Base-by-base conservation (phyloP, 1,140 invertebrate species). In the Anadara kagoshimensis region DNA sequence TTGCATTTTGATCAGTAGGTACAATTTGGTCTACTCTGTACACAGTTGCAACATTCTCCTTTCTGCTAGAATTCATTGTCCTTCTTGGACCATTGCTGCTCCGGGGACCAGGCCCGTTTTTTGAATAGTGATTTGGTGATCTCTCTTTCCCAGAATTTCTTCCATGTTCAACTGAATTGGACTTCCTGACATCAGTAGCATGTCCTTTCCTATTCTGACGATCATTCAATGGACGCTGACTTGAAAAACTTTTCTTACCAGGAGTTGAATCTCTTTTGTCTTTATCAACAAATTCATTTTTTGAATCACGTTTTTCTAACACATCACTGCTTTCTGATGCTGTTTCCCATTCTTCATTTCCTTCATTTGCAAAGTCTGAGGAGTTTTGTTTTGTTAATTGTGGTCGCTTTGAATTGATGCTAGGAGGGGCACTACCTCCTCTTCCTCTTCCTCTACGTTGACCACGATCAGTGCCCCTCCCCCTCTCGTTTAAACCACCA, bases 291-390 rank as follows among this genome's bases (percentile, higher is more conserved):
- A 57, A 66, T 41, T 88, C 86, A 70, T 82, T 86, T 81, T 85
- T 86, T 73, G 84, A 78, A 63, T 86, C 83, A 20, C 75, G 65
- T 71, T 82, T 86, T 45, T 87, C 87, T 14, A 87, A 83, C 44
- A 91, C 82, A 79, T 91, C 91, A 84, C 91, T 92, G 79, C 90
- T 92, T 79, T 92, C 91, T n/a, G 91, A 92, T n/a, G 91, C 91
- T 43, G 91, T 92, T 81, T 92, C 91, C 91, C 91, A 92, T 70
- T 92, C 91, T 70, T 91, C 90, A 67, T 89, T 89, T 65, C 91
- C 91, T 62, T 91, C 90, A 75, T 90, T 91, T 18, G 84, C 87
- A 66, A 90, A 85, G 76, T 91, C 90, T n/a, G 89, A 90, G 22
- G 90, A 90, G 44, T 88, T 87, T 72, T 90, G 85, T 80, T 88